Percentiles rank a stretch among this genome's conserved stretches.
Evolutionary conservation across 2,888 invertebrate genomes (phyloP).

Genomic region (Harpalus rubripes): DNA sequence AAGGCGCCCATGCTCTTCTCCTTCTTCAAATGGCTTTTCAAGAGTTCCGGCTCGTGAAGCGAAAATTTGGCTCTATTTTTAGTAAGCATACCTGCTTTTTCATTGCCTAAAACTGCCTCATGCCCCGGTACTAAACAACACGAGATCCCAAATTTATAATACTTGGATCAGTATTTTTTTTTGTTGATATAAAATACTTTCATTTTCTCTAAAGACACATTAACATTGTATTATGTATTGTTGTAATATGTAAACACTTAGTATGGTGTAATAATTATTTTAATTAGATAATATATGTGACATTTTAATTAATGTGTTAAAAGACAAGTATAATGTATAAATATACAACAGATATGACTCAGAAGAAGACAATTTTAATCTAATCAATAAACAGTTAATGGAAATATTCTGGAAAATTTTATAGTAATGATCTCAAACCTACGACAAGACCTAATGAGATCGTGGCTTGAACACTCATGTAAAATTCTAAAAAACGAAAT

Average conservation of each 20-base stretch:
- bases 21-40: too few relatives aligned
- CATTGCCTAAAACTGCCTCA: too few relatives aligned
- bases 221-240: background rate
- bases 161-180: too few relatives aligned
- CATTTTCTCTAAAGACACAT: too few relatives aligned
- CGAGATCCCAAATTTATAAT: too few relatives aligned
- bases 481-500: conserved; percentile 23
- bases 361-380: background rate
- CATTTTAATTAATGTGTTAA: background rate
- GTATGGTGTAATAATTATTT: background rate
- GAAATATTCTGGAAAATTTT: background rate
- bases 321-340: background rate
- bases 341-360: background rate
- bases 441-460: background rate
- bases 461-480: background rate
- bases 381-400: background rate
- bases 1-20: too few relatives aligned
- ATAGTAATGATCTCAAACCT: background rate
- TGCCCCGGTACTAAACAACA: too few relatives aligned
- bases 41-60: too few relatives aligned
- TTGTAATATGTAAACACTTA: background rate
- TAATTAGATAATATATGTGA: background rate
- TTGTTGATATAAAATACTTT: too few relatives aligned
- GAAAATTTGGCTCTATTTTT: too few relatives aligned
- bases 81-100: too few relatives aligned